Base-by-base conservation (phyloP, 2,113 vertebrate species). In the Chaenogobius annularis region DNA sequence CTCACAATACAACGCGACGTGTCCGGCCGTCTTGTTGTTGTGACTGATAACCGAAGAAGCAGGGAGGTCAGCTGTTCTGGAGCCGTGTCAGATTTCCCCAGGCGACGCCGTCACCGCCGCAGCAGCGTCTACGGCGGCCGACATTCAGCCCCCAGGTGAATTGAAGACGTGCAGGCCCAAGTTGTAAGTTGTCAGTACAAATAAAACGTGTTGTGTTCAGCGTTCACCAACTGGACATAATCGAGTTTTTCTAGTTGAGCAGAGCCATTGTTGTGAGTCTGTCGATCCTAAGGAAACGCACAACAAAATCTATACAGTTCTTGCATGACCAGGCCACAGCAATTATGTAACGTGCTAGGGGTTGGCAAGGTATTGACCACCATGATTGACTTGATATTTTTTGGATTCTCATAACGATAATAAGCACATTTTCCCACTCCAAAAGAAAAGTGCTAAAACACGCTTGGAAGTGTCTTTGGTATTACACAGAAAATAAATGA, bases 231-330 rank as follows among this genome's bases (percentile, higher is more conserved):
- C 61, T 80, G 48, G 70, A 61, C 78, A 73, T 55, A 26, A 78
- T 78, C 65, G 66, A 75, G 48, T 79, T n/a, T 77, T 80, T 80
- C 74, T 82, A 70, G 70, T 77, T 56, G 78, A 74, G 35, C 68
- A 59, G 74, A 75, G 54, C 54, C 43, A 61, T 70, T 77, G 47
- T 74, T 54, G 40, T 58, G 40, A 10, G 64, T 70, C n/a, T 7
- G 31, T 64, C 26, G 59, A 17, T 68, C 43, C 35, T 74, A 13
- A 54, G 72, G 31, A 59, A 23, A 73, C 65, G 44, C 47, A 62
- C 46, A 55, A 15, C 68, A 37, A 47, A 20, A 67, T 58, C 69
- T 40, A 9, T 11, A 17, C 1, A 7, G 61, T 69, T 23, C 64
- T 15, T 23, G 43, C 0, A 14, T 43, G 17, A 43, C 31, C 9